Evolutionary conservation across 2,797 vertebrate species (phyloP).

Genomic region (Pangasius mekongensis): DNA sequence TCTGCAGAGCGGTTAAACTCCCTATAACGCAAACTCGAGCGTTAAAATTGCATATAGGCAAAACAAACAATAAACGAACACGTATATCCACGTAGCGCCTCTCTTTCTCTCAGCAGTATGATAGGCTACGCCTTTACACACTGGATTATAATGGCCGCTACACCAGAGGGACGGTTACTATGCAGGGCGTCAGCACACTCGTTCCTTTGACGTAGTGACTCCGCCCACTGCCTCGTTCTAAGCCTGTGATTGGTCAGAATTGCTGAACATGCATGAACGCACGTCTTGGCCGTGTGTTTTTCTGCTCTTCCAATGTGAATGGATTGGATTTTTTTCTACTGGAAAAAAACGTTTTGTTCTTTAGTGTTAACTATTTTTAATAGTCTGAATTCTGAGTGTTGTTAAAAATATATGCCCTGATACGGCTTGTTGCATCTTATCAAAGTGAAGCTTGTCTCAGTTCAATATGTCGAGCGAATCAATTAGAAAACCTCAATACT

Average conservation of each 20-base stretch:
- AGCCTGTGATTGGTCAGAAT: slow-evolving; percentile 29
- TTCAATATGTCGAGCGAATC: not conserved
- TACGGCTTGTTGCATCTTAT: not conserved
- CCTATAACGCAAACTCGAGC: not conserved
- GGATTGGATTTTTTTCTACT: too few relatives aligned
- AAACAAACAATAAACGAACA: too few relatives aligned
- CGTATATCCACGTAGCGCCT: fast-evolving
- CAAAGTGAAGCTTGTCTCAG: not conserved
- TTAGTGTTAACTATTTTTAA: not conserved
- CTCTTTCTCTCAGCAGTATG: too few relatives aligned
- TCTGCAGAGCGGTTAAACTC: not conserved
- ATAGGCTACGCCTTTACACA: not conserved
- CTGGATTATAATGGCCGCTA: slow-evolving; percentile 68
- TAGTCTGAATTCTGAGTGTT: not conserved
- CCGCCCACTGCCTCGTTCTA: slow-evolving; percentile 23
- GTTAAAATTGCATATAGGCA: not conserved
- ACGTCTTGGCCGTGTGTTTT: not conserved
- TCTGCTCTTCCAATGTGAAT: not conserved
- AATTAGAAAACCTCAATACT: not conserved
- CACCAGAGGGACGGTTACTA: not conserved
- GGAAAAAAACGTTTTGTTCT: not conserved
- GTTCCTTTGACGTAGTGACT: slow-evolving; percentile 50
- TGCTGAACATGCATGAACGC: slow-evolving; percentile 43
- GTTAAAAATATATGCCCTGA: not conserved
- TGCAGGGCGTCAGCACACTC: slow-evolving; percentile 61